Evolutionary conservation across 2,888 invertebrate species (phyloP), one percentile per base, ranked within the genome.

Genomic region (Netelia virgata): DNA sequence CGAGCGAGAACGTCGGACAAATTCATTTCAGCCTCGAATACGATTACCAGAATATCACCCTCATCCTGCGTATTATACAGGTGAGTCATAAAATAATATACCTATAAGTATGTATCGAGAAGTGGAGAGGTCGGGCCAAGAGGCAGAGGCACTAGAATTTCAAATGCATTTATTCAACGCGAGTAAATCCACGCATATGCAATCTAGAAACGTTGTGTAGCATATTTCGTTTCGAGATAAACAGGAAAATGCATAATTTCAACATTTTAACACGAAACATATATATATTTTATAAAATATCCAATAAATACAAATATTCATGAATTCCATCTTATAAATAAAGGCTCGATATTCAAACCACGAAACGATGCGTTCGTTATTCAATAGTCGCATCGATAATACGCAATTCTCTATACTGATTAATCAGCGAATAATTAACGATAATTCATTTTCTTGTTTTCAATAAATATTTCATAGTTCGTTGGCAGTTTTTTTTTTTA

Each of bases 21-120:
- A 98, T 98, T 90, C 98, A 98, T 94, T 98, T 98, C 95, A 98
- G 97, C 76, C 94, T 98, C 93, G 98, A 98, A 94, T 98, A 98
- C 94, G 98, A 98, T 95, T 98, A 98, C 94, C 98, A 98, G 95
- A 97, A 97, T 91, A 98, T 97, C 85, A 98, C 98, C 86, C 96
- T 98, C 91, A 97, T 98, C 91, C 94, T 98, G 90, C 97, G 97
- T 94, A 98, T 98, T 92, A 96, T 98, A 90, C 98, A 98, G 96
- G 97, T 97, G 93, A 82, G 84, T 75, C 50, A 28, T 16, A 1
- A 50, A 5, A 28, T 57, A 18, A 18, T 57, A 57, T 16, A n/a
- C n/a, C n/a, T n/a, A 18, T 57, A 55, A 1, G n/a, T 16, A 57
- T 8, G 14, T 14, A 14, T 47, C 47, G 14, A 47, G 1, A 11